Base-by-base conservation (phyloP, 2,888 invertebrate species). In the Lutraria lutraria region DNA sequence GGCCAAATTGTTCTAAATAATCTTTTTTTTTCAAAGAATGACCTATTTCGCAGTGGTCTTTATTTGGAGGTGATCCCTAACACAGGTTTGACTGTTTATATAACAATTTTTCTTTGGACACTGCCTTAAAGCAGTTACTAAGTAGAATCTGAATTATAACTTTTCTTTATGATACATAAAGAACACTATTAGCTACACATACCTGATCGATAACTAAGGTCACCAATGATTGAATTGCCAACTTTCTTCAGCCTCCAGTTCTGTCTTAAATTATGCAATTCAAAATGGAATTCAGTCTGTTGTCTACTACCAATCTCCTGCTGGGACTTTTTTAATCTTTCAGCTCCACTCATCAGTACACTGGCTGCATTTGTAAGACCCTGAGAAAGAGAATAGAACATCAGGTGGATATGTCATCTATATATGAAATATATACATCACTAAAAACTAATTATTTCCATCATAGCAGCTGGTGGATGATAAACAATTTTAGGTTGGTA, bases 191-290 rank as follows among this genome's bases (percentile, higher is more conserved):
- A 43, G 43, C 43, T 43, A 8, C 43, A 43, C 43, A 89, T 93
- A 97, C 97, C 97, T 94, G 99, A 99, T 91, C 99, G 97, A 96
- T 99, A 99, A 96, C 99, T 99, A 12, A 99, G 97, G 97, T 99
- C 99, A 0, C 99, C 99, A 85, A 99, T 98, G 88, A 99, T 99
- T 0, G 98, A 98, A 96, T 98, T 99, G 0, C 99, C 98, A 0
- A 99, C 98, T 97, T 99, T 99, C 96, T 99, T 99, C n/a, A 99
- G 97, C 81, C 99, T 97, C 99, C 99, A 99, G 96, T 98, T 99
- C 96, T 99, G 99, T 68, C 99, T 97, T 81, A 99, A 97, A 89
- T 98, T 97, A 52, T 99, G 96, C 86, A 99, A 97, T 96, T 99
- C 99, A 88, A 98, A 98, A 95, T 99, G 99, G 96, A 99, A 99